Percentiles rank a stretch among this genome's conserved stretches.
Conservation (phyloP, 2,888 invertebrate species). For the Pardosa pseudoannulata region DNA sequence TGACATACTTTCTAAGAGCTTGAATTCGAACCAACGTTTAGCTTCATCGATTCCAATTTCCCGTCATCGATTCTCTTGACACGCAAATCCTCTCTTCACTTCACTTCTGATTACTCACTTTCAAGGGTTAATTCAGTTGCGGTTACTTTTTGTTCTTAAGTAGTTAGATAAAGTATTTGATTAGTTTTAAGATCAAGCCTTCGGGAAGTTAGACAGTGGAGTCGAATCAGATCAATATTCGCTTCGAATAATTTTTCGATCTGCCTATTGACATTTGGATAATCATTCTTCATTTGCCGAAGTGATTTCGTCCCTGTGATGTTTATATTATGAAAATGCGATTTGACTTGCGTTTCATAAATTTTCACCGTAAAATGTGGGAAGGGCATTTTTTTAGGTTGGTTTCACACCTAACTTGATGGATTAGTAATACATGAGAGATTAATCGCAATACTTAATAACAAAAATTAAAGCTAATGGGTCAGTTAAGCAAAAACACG, state of each 20-base stretch:
- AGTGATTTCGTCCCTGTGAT: too few relatives aligned
- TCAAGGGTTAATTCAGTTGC: conserved; percentile 16
- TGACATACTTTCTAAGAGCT: conserved; percentile 3
- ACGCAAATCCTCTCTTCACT: conserved; percentile 16
- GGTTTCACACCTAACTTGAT: too few relatives aligned
- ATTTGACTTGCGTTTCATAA: too few relatives aligned
- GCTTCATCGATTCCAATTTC: conserved; percentile 7
- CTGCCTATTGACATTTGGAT: too few relatives aligned
- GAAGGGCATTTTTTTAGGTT: too few relatives aligned
- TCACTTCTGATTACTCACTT: conserved; percentile 19
- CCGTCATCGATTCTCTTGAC: conserved; percentile 23
- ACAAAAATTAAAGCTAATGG: too few relatives aligned
- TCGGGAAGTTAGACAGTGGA: background rate
- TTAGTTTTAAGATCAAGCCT: conserved; percentile 17
- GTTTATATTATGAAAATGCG: too few relatives aligned
- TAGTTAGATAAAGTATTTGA: conserved; percentile 19
- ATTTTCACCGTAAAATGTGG: too few relatives aligned
- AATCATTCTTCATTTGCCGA: too few relatives aligned
- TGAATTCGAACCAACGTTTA: conserved; percentile 6
- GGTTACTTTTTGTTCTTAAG: background rate
- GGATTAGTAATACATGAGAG: too few relatives aligned
- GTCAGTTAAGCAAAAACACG: too few relatives aligned
- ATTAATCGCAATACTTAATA: too few relatives aligned
- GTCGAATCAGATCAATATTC: background rate
- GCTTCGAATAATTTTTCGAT: background rate